Conservation (phyloP, 2,797 vertebrate genomes). For the Arvicola amphibius region DNA sequence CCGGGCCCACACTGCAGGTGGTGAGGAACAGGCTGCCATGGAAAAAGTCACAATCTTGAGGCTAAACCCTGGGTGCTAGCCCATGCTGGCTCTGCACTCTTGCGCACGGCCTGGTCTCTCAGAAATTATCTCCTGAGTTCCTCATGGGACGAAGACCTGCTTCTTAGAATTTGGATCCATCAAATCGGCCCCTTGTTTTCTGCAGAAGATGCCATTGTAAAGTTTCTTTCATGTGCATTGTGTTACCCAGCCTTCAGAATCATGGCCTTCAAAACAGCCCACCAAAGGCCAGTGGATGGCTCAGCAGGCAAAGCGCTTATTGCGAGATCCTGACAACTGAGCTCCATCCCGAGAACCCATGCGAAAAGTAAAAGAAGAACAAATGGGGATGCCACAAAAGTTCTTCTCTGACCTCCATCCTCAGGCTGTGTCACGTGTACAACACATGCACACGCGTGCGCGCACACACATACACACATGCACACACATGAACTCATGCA, state of each 20-base stretch:
- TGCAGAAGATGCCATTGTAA: neutral
- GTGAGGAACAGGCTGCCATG: fast-evolving
- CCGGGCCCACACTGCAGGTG: neutral
- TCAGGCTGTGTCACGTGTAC: neutral
- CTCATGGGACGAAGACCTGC: neutral
- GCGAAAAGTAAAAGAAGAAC: neutral
- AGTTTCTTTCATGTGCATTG: neutral
- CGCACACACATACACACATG: fast-evolving
- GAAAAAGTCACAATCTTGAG: neutral
- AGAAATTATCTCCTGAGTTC: neutral
- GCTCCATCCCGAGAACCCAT: neutral
- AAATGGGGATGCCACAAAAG: neutral
- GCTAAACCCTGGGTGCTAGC: neutral
- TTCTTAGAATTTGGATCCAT: neutral
- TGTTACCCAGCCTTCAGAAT: neutral
- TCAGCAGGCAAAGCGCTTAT: neutral
- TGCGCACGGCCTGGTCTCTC: neutral
- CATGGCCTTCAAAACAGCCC: neutral
- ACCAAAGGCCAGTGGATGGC: too few relatives aligned
- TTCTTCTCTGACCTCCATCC: neutral
- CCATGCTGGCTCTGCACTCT: too few relatives aligned
- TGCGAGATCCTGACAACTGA: neutral
- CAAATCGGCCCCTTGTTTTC: neutral
- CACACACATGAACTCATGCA: too few relatives aligned
- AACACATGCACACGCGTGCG: fast-evolving